Conservation (phyloP, 2,113 vertebrate genomes). For the Oryzias curvinotus region DNA sequence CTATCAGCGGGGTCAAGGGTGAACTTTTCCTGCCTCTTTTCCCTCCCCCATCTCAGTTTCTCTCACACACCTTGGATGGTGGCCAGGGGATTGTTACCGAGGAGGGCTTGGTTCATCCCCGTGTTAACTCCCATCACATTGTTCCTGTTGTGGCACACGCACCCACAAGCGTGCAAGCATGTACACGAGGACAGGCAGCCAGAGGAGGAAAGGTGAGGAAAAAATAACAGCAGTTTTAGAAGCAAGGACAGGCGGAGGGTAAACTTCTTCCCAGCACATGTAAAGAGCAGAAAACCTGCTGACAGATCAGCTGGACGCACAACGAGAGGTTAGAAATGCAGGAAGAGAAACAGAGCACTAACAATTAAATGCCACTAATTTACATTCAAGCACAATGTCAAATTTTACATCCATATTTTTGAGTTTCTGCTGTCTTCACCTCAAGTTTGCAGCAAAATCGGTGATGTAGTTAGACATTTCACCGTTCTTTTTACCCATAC, state of each 20-base stretch:
- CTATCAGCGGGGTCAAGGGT: constrained; percentile 9
- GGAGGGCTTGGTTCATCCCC: constrained; percentile 89
- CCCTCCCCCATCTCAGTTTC: constrained; percentile 5
- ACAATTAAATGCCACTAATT: too few species aligned
- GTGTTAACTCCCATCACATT: constrained; percentile 92
- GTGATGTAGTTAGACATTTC: constrained; percentile 81
- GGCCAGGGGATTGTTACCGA: constrained; percentile 91
- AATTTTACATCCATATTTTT: too few species aligned
- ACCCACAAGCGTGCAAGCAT: constrained; percentile 43
- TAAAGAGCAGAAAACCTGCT: constrained; percentile 20
- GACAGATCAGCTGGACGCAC: constrained; percentile 24
- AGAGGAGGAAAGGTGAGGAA: constrained; percentile 47
- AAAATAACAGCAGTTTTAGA: constrained; percentile 63
- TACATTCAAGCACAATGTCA: too few species aligned
- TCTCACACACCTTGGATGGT: constrained; percentile 90
- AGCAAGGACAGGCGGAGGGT: constrained; percentile 54
- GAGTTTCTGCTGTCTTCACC: constrained; percentile 67
- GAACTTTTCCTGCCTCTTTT: neutral
- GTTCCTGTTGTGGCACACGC: constrained; percentile 83
- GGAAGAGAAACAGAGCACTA: constrained; percentile 16
- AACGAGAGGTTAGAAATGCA: constrained; percentile 39
- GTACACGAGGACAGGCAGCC: constrained; percentile 49
- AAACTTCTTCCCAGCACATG: constrained; percentile 28
- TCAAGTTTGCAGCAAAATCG: constrained; percentile 82
- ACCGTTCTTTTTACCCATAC: constrained; percentile 82